Conservation (phyloP, 2,797 vertebrate genomes). For the Neosalanx taihuensis region DNA sequence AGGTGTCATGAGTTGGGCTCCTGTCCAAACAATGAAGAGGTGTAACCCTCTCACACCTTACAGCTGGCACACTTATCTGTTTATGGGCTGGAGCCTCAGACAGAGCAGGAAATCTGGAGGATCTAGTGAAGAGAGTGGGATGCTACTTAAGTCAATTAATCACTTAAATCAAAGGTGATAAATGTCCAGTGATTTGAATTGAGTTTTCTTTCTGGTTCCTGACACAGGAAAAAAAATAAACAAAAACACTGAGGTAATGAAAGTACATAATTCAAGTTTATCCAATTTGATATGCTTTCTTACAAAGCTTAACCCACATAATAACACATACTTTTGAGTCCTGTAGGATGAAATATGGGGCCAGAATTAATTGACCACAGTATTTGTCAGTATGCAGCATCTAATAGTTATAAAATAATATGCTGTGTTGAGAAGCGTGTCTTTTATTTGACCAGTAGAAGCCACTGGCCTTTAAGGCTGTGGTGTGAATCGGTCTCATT, state of each 20-base stretch:
- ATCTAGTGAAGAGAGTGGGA: neutral
- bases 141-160: neutral
- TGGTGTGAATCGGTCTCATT: slow-evolving; percentile 40
- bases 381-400: neutral
- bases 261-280: neutral
- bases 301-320: neutral
- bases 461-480: slow-evolving; percentile 7
- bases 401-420: neutral
- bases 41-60: slow-evolving; percentile 59
- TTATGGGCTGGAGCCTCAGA: slow-evolving; percentile 1
- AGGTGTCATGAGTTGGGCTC: slow-evolving; percentile 23
- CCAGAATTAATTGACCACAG: neutral
- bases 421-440: neutral
- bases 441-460: neutral
- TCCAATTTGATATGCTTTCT: neutral
- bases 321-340: neutral
- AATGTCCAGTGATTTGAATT: neutral
- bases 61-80: slow-evolving; percentile 67
- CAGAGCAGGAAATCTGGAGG: slow-evolving; percentile 1
- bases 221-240: neutral
- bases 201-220: neutral
- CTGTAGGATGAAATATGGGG: no score
- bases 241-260: neutral
- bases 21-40: slow-evolving; percentile 61
- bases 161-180: neutral